These are phyloP conservation scores for Drosophila aldrichi DNA, from an alignment of 2,888 invertebrate species.

Conservation along the genomic window DNA sequence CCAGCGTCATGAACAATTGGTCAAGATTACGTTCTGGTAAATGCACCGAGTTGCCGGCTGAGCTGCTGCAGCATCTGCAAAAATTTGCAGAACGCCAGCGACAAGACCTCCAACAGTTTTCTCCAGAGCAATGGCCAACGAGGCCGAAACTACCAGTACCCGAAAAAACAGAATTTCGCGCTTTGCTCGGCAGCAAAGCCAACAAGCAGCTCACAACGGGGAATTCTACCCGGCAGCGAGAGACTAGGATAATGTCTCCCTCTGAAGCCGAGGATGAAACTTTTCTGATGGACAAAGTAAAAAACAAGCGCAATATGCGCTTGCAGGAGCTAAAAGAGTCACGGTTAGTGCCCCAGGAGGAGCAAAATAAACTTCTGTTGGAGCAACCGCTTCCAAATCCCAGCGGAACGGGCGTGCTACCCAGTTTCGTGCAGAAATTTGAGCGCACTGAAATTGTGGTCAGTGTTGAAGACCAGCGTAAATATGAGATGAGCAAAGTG, in stretches of 20 bases:
- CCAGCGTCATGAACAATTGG: conserved; percentile 90
- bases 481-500: conserved; percentile 76
- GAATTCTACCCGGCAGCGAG: not conserved
- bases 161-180: conserved; percentile 75
- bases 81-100: conserved; percentile 89
- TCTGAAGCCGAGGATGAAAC: conserved; percentile 72
- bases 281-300: conserved; percentile 73
- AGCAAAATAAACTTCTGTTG: not conserved
- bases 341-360: conserved; percentile 47
- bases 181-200: conserved; percentile 71
- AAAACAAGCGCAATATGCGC: conserved; percentile 77
- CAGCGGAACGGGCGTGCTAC: conserved; percentile 62
- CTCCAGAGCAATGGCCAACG: conserved; percentile 53
- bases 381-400: conserved; percentile 56
- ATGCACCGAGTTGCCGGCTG: conserved; percentile 57
- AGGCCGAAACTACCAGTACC: conserved; percentile 74
- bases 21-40: conserved; percentile 86
- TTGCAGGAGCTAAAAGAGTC: conserved; percentile 73
- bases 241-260: not conserved
- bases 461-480: conserved; percentile 73
- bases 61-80: conserved; percentile 87
- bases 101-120: conserved; percentile 75
- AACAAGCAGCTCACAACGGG: conserved; percentile 32
- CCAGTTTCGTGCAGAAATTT: conserved; percentile 68
- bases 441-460: conserved; percentile 82